Evolutionary conservation across 2,113 vertebrate species (phyloP).

Genomic region (Silurus meridionalis): DNA sequence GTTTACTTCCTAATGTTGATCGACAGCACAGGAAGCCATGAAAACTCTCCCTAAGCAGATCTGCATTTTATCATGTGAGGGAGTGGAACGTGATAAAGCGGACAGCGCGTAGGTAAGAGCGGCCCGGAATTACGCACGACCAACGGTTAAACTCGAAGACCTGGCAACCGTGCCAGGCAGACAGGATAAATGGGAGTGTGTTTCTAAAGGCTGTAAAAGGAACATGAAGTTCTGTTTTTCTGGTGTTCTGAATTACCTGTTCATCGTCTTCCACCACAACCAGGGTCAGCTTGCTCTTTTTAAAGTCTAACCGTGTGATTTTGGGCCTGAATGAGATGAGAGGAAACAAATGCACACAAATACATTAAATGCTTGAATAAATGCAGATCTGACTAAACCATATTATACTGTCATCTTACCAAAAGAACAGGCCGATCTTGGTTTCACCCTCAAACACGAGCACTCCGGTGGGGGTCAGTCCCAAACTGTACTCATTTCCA

Average conservation of each 20-base stretch:
- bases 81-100: not conserved
- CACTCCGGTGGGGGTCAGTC: constrained; percentile 95
- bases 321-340: constrained; percentile 82
- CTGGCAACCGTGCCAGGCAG: not conserved
- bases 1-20: not conserved
- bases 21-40: not conserved
- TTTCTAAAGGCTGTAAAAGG: not conserved
- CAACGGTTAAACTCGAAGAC: not conserved
- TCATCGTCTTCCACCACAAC: constrained; percentile 98
- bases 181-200: not conserved
- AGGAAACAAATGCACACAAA: constrained; percentile 14
- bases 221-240: constrained; percentile 41
- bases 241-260: constrained; percentile 76
- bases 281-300: constrained; percentile 93
- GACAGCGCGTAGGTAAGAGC: not conserved
- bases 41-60: not conserved
- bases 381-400: not conserved
- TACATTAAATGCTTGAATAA: not conserved
- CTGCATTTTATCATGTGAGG: not conserved
- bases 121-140: not conserved
- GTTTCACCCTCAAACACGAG: constrained; percentile 97
- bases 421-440: constrained; percentile 98
- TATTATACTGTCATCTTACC: constrained; percentile 70
- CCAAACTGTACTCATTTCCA: constrained; percentile 96
- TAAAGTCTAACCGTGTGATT: constrained; percentile 97